These are phyloP conservation scores for Triplophysa rosa DNA, from an alignment of 2,113 vertebrate genomes.

Conservation along the genomic window DNA sequence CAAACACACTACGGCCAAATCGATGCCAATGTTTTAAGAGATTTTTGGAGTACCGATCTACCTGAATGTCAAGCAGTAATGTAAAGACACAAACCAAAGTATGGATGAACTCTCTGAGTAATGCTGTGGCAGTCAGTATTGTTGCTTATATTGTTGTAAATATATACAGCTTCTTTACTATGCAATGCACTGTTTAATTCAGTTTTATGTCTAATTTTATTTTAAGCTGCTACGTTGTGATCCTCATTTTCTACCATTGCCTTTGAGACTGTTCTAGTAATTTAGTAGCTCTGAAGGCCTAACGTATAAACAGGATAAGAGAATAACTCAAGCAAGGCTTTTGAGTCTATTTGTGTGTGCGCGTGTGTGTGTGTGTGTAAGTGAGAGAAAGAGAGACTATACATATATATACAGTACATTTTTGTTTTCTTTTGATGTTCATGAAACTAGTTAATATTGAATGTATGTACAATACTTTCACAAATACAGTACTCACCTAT, in stretches of 20 bases:
- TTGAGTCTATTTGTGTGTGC: neutral
- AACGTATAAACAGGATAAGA: neutral
- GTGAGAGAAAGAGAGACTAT: too few relatives aligned
- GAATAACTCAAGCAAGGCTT: neutral
- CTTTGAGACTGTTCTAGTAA: neutral
- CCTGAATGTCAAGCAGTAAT: conserved; percentile 12
- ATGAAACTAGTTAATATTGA: conserved; percentile 30
- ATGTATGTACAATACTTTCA: conserved; percentile 50
- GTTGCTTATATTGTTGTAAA: conserved; percentile 64
- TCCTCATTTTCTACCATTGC: conserved; percentile 16
- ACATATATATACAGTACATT: too few relatives aligned
- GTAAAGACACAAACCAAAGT: conserved; percentile 49
- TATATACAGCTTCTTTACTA: conserved; percentile 55
- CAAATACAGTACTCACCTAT: conserved; percentile 40
- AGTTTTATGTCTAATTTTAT: conserved; percentile 44
- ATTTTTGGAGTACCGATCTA: neutral
- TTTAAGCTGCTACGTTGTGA: conserved; percentile 41
- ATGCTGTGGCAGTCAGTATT: conserved; percentile 55
- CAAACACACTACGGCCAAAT: neutral
- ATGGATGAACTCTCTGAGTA: conserved; percentile 12
- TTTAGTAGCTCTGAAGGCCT: neutral
- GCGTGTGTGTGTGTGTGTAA: neutral
- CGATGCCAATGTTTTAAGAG: neutral
- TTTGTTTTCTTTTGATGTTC: neutral
- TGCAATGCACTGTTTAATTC: conserved; percentile 57